Evolutionary conservation across 2,888 invertebrate genomes (phyloP).

Genomic region (Pristionchus mayeri): DNA sequence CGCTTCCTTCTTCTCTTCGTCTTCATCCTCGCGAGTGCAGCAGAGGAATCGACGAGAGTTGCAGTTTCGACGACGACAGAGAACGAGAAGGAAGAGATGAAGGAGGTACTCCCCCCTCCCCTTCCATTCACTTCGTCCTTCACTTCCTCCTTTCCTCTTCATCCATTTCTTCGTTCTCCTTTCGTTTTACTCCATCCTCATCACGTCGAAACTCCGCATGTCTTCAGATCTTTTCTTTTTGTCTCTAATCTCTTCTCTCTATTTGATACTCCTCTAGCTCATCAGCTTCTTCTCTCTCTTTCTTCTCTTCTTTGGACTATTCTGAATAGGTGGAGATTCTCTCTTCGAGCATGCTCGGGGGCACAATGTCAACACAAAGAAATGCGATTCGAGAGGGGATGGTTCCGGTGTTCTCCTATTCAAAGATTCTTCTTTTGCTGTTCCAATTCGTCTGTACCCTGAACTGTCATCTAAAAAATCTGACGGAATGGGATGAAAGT

Average conservation of each 20-base stretch:
- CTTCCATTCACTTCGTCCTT: background rate
- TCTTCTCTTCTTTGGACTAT: background rate
- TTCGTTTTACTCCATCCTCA: background rate
- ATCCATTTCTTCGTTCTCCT: background rate
- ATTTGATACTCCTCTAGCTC: background rate
- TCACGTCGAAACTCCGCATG: too few relatives aligned
- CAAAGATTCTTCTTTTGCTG: background rate
- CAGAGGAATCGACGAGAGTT: slow-evolving; percentile 4
- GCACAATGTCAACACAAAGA: background rate
- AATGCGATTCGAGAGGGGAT: background rate
- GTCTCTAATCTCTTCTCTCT: slow-evolving; percentile 28
- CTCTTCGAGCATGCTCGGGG: background rate
- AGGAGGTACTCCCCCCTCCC: background rate
- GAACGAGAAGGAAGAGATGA: slow-evolving; percentile 19
- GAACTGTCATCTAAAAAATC: background rate
- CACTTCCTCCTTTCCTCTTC: background rate
- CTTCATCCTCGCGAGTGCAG: background rate
- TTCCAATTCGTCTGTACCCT: background rate
- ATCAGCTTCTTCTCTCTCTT: slow-evolving; percentile 14
- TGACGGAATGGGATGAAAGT: background rate
- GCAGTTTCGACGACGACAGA: slow-evolving; percentile 22
- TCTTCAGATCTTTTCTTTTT: background rate
- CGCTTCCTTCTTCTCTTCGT: slow-evolving; percentile 35
- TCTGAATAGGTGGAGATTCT: slow-evolving; percentile 6
- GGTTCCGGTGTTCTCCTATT: slow-evolving; percentile 12